A percentile compares a stretch with the other conserved stretches of the same genome.
Evolutionary conservation across 1,140 invertebrate genomes (phyloP).

Genomic region (Bombus haemorrhoidalis): DNA sequence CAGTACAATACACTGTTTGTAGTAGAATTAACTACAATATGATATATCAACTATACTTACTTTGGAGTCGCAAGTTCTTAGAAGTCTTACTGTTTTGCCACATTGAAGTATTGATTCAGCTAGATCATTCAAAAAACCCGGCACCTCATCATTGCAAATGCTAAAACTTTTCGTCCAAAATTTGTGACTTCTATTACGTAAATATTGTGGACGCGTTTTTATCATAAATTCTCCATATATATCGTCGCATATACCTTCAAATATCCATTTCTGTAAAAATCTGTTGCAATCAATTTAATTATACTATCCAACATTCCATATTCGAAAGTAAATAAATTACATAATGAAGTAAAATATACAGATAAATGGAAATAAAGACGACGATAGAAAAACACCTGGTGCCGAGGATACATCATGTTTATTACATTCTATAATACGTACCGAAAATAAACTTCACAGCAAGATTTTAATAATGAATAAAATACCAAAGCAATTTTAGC

Average conservation of each 20-base stretch:
- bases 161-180: conserved; percentile 86
- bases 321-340: too few species aligned
- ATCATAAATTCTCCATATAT: conserved; percentile 86
- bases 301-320: background rate
- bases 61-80: conserved; percentile 85
- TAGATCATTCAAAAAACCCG: conserved; percentile 83
- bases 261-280: conserved; percentile 86
- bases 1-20: background rate
- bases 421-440: conserved; percentile 62
- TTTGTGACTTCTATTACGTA: conserved; percentile 82
- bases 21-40: background rate
- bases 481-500: conserved; percentile 82
- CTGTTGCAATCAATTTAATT: conserved; percentile 72
- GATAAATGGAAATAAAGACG: too few species aligned
- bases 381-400: background rate
- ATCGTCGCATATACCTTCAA: conserved; percentile 85
- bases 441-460: conserved; percentile 86
- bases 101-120: conserved; percentile 84
- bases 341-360: too few species aligned
- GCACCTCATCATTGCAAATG: conserved; percentile 83
- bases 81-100: conserved; percentile 84
- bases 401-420: too few species aligned
- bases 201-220: conserved; percentile 81
- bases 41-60: conserved; percentile 67
- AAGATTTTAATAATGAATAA: conserved; percentile 84